Evolutionary conservation across 2,888 invertebrate species (phyloP), one percentile per base, ranked within the genome.

Genomic region (Timema cristinae): DNA sequence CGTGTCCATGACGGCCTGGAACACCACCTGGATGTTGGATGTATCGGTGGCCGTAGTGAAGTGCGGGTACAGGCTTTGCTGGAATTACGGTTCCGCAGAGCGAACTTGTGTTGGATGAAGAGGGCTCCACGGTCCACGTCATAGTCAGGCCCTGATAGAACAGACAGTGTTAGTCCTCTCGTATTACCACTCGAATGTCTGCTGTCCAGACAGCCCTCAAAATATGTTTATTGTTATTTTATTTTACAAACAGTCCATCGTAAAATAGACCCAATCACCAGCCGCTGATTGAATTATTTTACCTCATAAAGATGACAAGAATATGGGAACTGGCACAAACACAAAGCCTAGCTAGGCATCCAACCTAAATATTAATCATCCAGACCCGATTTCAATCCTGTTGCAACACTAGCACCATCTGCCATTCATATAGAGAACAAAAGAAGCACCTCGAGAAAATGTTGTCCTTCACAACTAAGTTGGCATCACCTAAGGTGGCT

Each of bases 41-140:
- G 89, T 89, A 78, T 89, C 89, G 0, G 89, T 89, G 50, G 89
- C 89, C 11, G 89, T 89, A 59, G 88, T 89, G 79, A 89, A 89
- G 81, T 89, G 89, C 2, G 88, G 87, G 79, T 88, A 88, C 50
- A 89, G 81, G 87, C 85, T 80, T 87, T 86, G 67, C 86, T 82
- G 7, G 86, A 84, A 77, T 86, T 85, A 49, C 83, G 83, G 78
- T 86, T 87, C 75, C 85, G 84, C 75, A 85, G 78, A 50, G 86
- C 84, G 77, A 88, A 89, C 78, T 87, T 85, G 75, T 86, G 86
- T 79, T 88, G 88, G 70, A 89, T 87, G 78, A 86, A 89, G 16
- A 87, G 80, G 6, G 89, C 89, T 13, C 87, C 88, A 76, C 85
- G 80, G 78, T 89, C 88, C 9, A 88, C 88, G 79, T 89, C 87